These are phyloP conservation scores for Drosophila phalerata DNA, from an alignment of 2,888 invertebrate species.

Conservation along the genomic window DNA sequence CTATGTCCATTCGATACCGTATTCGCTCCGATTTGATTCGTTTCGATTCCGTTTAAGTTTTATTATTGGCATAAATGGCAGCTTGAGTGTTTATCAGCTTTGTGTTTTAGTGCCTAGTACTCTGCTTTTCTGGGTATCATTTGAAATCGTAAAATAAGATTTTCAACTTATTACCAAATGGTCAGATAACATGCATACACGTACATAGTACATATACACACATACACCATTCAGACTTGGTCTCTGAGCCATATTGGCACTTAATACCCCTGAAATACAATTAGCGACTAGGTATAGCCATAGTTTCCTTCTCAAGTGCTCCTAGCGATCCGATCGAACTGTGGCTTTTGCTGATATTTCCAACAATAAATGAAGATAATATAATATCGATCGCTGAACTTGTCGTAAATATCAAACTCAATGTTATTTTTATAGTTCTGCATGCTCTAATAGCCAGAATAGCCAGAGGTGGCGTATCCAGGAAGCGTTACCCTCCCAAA, in stretches of 20 bases:
- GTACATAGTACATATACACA: background rate
- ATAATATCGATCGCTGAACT: slow-evolving; percentile 76
- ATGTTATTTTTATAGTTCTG: slow-evolving; percentile 52
- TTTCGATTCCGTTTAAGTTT: slow-evolving; percentile 46
- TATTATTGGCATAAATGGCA: slow-evolving; percentile 74
- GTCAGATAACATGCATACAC: slow-evolving; percentile 65
- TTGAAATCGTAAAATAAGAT: slow-evolving; percentile 81
- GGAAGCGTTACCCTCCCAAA: slow-evolving; percentile 8
- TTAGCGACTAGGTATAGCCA: slow-evolving; percentile 25
- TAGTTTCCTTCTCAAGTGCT: slow-evolving; percentile 55
- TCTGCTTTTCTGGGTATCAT: slow-evolving; percentile 72
- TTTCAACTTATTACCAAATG: slow-evolving; percentile 72
- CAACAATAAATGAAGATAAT: slow-evolving; percentile 70
- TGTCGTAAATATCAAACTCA: slow-evolving; percentile 76
- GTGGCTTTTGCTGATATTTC: slow-evolving; percentile 56
- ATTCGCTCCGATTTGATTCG: background rate
- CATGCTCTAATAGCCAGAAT: slow-evolving; percentile 28
- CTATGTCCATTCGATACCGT: slow-evolving; percentile 43
- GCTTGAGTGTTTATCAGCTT: slow-evolving; percentile 62
- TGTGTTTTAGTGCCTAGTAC: slow-evolving; percentile 57
- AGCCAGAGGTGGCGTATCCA: slow-evolving; percentile 21
- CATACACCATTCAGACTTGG: slow-evolving; percentile 11
- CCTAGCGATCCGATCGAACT: slow-evolving; percentile 57
- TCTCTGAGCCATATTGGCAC: slow-evolving; percentile 42
- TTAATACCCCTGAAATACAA: slow-evolving; percentile 46